These are phyloP conservation scores for Melopsittacus undulatus DNA, from an alignment of 2,797 vertebrate genomes.

Conservation along the genomic window DNA sequence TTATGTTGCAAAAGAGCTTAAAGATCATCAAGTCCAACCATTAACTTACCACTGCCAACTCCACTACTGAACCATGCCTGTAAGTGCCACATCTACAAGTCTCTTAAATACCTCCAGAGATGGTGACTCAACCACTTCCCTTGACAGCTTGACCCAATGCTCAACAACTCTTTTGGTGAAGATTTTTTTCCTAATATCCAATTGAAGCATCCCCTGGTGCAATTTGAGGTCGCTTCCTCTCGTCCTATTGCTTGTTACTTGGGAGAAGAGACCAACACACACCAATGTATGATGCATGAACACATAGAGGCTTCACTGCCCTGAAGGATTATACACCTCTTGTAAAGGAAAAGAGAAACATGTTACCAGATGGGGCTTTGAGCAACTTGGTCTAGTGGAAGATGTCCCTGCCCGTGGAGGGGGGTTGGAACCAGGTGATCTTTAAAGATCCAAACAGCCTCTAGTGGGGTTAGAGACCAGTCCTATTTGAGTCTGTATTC, in stretches of 20 bases:
- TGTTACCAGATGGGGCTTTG: not conserved
- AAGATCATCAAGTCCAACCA: not conserved
- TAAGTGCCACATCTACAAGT: not conserved
- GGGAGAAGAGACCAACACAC: not conserved
- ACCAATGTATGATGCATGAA: not conserved
- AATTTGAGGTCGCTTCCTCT: not conserved
- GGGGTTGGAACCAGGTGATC: not conserved
- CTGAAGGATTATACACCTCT: not conserved
- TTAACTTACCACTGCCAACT: not conserved
- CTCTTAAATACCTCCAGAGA: not conserved
- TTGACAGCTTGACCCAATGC: not conserved
- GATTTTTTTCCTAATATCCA: not conserved
- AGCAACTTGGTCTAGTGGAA: not conserved
- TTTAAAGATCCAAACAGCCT: not conserved
- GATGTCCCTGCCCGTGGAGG: not conserved
- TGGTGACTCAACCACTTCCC: not conserved
- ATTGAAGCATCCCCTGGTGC: not conserved
- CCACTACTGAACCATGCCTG: not conserved
- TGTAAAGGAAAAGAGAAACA: not conserved
- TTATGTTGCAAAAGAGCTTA: not conserved
- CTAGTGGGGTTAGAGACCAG: not conserved
- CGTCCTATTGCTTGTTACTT: not conserved
- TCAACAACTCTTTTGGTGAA: not conserved
- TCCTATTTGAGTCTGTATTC: not conserved
- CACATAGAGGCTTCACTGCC: not conserved